Conservation (phyloP, 2,113 vertebrate genomes). For the Sceloporus tristichus region DNA sequence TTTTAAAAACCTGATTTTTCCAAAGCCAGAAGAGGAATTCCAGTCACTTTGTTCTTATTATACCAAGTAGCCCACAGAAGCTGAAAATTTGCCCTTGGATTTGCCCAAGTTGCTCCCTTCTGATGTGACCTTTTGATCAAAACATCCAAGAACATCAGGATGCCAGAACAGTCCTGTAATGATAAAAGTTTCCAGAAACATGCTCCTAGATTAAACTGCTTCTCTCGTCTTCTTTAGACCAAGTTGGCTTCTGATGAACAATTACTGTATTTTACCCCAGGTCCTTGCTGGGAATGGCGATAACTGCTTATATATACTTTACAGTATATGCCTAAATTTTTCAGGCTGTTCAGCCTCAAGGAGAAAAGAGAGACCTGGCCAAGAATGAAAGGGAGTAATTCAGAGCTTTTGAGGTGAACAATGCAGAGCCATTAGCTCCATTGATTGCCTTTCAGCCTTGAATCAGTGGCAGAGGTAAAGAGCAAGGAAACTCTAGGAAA, state of each 20-base stretch:
- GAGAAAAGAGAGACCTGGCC: slow-evolving; percentile 56
- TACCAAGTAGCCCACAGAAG: no score
- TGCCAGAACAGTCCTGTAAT: no score
- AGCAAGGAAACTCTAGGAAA: slow-evolving; percentile 58
- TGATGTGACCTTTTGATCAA: not conserved
- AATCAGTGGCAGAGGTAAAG: slow-evolving; percentile 59
- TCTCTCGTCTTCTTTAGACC: slow-evolving; percentile 53
- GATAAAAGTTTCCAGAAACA: not conserved
- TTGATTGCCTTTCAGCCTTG: slow-evolving; percentile 69
- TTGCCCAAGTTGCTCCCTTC: no score
- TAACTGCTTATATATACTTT: slow-evolving; percentile 39
- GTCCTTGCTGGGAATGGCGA: slow-evolving; percentile 8
- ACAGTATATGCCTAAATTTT: slow-evolving; percentile 59
- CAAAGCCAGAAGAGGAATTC: no score
- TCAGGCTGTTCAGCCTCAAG: slow-evolving; percentile 53
- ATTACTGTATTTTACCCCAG: slow-evolving; percentile 52
- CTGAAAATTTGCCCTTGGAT: no score
- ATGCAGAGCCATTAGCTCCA: slow-evolving; percentile 63
- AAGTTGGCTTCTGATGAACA: slow-evolving; percentile 50
- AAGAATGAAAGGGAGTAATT: slow-evolving; percentile 69
- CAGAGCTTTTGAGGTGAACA: slow-evolving; percentile 71
- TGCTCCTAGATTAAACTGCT: slow-evolving; percentile 40
- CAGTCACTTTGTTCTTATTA: no score
- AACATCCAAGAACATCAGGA: not conserved
- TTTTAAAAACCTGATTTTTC: no score